These are phyloP conservation scores for Lucinisca nassula DNA, from an alignment of 2,888 invertebrate species.

Conservation along the genomic window DNA sequence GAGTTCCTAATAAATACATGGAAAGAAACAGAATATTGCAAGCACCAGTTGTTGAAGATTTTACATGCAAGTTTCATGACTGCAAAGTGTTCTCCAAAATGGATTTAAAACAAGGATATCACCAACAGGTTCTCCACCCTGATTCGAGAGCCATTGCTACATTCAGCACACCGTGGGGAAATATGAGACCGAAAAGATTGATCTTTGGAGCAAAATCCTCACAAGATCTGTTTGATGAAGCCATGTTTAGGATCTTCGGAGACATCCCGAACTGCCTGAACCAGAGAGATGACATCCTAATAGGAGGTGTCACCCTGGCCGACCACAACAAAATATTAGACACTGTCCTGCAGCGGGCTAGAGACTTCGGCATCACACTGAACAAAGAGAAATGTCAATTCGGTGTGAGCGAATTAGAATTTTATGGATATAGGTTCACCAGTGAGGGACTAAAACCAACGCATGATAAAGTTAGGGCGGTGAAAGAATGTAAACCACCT, in stretches of 20 bases:
- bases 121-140: neutral
- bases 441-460: conserved; percentile 25
- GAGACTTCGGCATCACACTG: conserved; percentile 18
- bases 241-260: conserved; percentile 20
- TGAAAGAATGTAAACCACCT: conserved; percentile 27
- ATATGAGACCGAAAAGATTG: too few relatives aligned
- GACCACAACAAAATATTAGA: too few relatives aligned
- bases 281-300: too few relatives aligned
- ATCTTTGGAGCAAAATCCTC: too few relatives aligned
- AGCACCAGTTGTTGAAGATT: conserved; percentile 40
- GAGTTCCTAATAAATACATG: conserved; percentile 2
- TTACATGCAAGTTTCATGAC: conserved; percentile 30
- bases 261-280: conserved; percentile 19
- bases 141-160: neutral
- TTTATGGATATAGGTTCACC: conserved; percentile 19
- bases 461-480: conserved; percentile 20
- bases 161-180: conserved; percentile 16
- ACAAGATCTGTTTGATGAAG: too few relatives aligned
- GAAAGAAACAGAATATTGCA: conserved; percentile 37
- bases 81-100: conserved; percentile 4
- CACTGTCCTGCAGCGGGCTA: conserved; percentile 33
- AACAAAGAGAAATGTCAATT: conserved; percentile 28
- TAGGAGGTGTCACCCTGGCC: neutral
- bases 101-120: conserved; percentile 3
- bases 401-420: conserved; percentile 10